A percentile compares a stretch with the other conserved stretches of the same genome.
Conservation (phyloP, 2,797 vertebrate species). For the Peromyscus attwateri region DNA sequence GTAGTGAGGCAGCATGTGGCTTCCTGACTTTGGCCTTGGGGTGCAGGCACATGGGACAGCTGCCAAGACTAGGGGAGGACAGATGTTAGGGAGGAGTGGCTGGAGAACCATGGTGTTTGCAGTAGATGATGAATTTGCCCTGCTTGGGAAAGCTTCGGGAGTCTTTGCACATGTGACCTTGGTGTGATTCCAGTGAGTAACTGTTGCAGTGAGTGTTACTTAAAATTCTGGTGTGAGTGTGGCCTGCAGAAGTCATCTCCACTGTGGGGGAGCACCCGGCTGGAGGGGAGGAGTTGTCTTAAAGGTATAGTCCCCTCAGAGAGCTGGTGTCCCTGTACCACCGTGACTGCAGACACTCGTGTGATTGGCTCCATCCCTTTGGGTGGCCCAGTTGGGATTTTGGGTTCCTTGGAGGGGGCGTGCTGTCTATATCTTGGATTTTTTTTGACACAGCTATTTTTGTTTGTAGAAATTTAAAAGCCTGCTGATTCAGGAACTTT, state of each 20-base stretch:
- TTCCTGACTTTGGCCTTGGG: background rate
- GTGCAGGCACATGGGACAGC: background rate
- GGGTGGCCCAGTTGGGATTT: background rate
- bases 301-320: background rate
- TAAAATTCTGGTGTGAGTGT: background rate
- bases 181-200: background rate
- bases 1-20: background rate
- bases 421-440: background rate
- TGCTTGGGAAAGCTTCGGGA: background rate
- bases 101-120: rapidly evolving
- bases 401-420: rapidly evolving
- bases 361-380: rapidly evolving
- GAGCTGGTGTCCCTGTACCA: rapidly evolving
- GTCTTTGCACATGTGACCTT: background rate
- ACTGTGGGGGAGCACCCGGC: background rate
- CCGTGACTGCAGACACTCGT: rapidly evolving
- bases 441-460: conserved; percentile 56
- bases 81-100: rapidly evolving
- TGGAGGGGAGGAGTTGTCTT: background rate
- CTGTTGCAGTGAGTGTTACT: background rate
- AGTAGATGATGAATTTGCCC: background rate
- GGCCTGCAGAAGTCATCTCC: background rate
- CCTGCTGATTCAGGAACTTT: conserved; percentile 96
- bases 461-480: conserved; percentile 97
- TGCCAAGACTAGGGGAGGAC: too few species aligned